These are phyloP conservation scores for Athrips mouffetella DNA, from an alignment of 2,888 invertebrate genomes.

Conservation along the genomic window DNA sequence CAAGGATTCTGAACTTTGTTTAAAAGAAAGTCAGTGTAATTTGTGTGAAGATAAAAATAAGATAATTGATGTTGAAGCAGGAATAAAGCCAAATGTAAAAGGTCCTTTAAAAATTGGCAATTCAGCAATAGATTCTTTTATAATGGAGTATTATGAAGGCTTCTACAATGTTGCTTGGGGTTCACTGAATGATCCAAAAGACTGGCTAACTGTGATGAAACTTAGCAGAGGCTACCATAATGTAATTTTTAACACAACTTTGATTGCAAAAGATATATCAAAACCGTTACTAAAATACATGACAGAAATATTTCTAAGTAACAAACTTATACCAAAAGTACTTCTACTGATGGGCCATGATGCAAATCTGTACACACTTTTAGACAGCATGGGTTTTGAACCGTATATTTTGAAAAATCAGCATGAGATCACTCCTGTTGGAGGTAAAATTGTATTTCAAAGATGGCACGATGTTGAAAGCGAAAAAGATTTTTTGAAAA, in stretches of 20 bases:
- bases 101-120: conserved; percentile 64
- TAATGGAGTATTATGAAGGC: conserved; percentile 65
- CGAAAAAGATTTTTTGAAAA: conserved; percentile 41
- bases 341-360: conserved; percentile 63
- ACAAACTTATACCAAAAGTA: conserved; percentile 36
- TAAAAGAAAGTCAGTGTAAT: conserved; percentile 44
- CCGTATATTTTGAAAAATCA: conserved; percentile 45
- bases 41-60: conserved; percentile 44
- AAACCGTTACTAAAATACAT: conserved; percentile 50
- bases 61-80: conserved; percentile 34
- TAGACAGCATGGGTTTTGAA: conserved; percentile 48
- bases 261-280: conserved; percentile 57
- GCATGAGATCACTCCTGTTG: conserved; percentile 49
- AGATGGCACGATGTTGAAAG: conserved; percentile 46
- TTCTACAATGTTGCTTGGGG: conserved; percentile 60
- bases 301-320: conserved; percentile 38
- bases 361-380: conserved; percentile 56
- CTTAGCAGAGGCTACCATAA: conserved; percentile 54
- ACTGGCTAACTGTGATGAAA: conserved; percentile 47
- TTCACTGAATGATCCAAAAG: conserved; percentile 28
- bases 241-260: conserved; percentile 53
- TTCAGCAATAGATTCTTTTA: conserved; percentile 57
- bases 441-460: conserved; percentile 65
- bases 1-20: conserved; percentile 50
- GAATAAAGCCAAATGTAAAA: conserved; percentile 47